These are phyloP conservation scores for Temnothorax longispinosus DNA, from an alignment of 1,140 invertebrate genomes.

Conservation along the genomic window DNA sequence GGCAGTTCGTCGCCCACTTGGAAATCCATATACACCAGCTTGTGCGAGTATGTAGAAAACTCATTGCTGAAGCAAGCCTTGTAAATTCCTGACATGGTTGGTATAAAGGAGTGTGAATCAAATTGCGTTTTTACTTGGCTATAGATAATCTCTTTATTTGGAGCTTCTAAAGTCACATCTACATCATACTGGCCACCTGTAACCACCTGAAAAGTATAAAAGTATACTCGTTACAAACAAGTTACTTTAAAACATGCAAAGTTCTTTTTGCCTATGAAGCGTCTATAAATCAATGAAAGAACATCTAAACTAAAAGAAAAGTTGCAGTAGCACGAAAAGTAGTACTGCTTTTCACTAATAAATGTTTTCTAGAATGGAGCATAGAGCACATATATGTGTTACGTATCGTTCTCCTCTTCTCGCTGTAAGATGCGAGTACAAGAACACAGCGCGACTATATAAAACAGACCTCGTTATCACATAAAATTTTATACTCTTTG, in stretches of 20 bases:
- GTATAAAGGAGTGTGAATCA: constrained; percentile 95
- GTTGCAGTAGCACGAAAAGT: neutral
- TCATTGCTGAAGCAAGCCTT: constrained; percentile 99
- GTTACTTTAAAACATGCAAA: constrained; percentile 13
- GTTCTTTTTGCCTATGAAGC: neutral
- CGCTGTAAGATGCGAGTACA: neutral
- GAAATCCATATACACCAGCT: constrained; percentile 99
- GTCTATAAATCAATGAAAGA: neutral
- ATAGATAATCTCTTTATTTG: constrained; percentile 96
- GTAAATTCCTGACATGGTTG: constrained; percentile 92
- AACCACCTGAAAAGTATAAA: constrained; percentile 92
- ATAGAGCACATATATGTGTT: neutral
- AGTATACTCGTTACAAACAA: neutral
- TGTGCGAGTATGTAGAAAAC: constrained; percentile 99
- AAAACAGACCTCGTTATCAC: neutral
- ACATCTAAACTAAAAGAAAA: neutral
- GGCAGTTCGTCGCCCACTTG: constrained; percentile 97
- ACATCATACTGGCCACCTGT: constrained; percentile 99
- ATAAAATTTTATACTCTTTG: too few relatives aligned
- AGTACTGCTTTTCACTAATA: neutral
- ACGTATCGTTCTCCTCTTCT: neutral
- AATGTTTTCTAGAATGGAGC: neutral
- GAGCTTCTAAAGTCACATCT: constrained; percentile 96
- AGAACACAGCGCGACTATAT: neutral
- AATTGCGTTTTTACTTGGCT: constrained; percentile 97